phyloP scores from a whole-genome alignment of 2,888 invertebrate genomes.

The Furcula furcula region DNA sequence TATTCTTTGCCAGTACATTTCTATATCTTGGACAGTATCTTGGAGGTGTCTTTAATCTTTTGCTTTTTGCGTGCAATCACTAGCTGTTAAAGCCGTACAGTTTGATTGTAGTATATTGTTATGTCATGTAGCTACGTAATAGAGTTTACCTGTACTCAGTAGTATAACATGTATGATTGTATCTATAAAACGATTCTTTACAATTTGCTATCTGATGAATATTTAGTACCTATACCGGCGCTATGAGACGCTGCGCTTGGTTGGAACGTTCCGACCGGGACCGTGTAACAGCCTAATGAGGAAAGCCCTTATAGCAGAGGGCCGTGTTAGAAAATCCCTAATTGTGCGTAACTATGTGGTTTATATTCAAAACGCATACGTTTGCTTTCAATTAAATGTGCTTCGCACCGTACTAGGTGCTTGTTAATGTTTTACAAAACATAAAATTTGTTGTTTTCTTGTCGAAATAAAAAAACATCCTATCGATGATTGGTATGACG shows the following conservation, averaged over 20 bases:
- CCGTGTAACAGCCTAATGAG: conserved; percentile 69
- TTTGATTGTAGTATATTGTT: conserved; percentile 63
- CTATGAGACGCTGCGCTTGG: conserved; percentile 31
- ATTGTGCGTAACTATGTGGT: conserved; percentile 66
- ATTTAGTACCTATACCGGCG: conserved; percentile 58
- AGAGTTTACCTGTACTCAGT: conserved; percentile 51
- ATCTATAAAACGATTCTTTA: conserved; percentile 57
- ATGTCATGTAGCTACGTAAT: conserved; percentile 44
- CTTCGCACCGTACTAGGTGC: conserved; percentile 32
- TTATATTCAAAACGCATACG: conserved; percentile 61
- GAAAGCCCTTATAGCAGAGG: conserved; percentile 59
- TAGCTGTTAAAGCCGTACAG: conserved; percentile 48
- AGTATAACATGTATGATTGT: conserved; percentile 54
- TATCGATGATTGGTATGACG: too few species aligned
- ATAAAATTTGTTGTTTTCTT: conserved; percentile 23
- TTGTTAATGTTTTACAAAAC: conserved; percentile 22
- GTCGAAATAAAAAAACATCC: not conserved
- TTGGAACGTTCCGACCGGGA: conserved; percentile 35
- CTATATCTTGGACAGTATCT: conserved; percentile 37
- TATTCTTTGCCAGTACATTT: conserved; percentile 45
- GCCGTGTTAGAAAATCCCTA: conserved; percentile 69
- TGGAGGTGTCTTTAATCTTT: conserved; percentile 27
- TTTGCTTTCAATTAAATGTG: conserved; percentile 55
- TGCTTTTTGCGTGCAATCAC: conserved; percentile 31
- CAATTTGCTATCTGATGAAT: conserved; percentile 66